Percentiles rank a stretch among this genome's conserved stretches.
Evolutionary conservation across 1,140 invertebrate species (phyloP).

Genomic region (Ruditapes philippinarum): DNA sequence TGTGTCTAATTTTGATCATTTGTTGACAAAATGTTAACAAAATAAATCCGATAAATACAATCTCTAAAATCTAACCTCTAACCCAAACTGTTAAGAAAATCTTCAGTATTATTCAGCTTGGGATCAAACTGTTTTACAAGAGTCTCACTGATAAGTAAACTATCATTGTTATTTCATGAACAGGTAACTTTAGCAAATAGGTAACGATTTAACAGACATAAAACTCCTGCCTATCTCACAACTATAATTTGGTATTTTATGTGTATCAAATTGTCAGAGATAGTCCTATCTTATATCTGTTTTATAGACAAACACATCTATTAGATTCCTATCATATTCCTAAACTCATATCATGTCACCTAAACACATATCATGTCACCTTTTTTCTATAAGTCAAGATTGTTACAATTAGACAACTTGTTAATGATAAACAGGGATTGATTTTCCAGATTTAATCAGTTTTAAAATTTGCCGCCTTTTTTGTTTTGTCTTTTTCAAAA

Average conservation of each 20-base stretch:
- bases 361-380: not conserved
- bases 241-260: slow-evolving; percentile 31
- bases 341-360: not conserved
- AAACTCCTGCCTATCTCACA: not conserved
- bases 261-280: slow-evolving; percentile 19
- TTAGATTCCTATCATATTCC: not conserved
- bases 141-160: slow-evolving; percentile 3
- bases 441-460: slow-evolving; percentile 13
- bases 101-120: not conserved
- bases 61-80: slow-evolving; percentile 12
- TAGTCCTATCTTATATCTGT: not conserved
- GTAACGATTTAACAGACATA: not conserved
- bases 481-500: too few species aligned
- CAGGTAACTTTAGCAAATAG: slow-evolving; percentile 27
- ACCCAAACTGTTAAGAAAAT: not conserved
- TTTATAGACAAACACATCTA: slow-evolving; percentile 3
- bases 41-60: not conserved
- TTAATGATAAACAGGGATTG: slow-evolving; percentile 23
- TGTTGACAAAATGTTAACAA: slow-evolving; percentile 4
- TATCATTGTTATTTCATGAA: slow-evolving; percentile 20
- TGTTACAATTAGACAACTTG: not conserved
- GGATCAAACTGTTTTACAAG: slow-evolving; percentile 36
- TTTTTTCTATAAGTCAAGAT: too few species aligned
- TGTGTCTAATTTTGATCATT: slow-evolving; percentile 6
- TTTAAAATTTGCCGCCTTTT: not conserved